A percentile compares a stretch with the other conserved stretches of the same genome.
Conservation (phyloP, 2,113 vertebrate species). For the Okapia johnstoni region DNA sequence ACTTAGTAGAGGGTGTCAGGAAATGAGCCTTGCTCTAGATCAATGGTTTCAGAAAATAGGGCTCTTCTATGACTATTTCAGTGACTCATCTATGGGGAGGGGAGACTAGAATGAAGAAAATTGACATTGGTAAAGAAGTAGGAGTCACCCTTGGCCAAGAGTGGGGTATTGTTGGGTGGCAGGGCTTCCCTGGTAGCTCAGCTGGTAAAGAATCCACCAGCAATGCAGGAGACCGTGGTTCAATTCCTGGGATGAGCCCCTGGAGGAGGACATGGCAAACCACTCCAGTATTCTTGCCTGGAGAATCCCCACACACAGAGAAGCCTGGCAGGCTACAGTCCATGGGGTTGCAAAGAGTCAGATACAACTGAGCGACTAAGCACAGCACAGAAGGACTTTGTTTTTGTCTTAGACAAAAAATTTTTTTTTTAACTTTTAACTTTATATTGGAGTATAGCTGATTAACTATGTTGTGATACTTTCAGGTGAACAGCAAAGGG, state of each 20-base stretch:
- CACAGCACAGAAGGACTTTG: neutral
- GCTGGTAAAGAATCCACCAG: neutral
- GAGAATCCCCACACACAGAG: neutral
- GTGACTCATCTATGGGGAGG: neutral
- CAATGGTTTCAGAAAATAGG: neutral
- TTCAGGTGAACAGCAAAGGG: neutral
- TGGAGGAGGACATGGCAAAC: neutral
- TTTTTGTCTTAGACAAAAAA: neutral
- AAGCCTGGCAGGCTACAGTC: neutral
- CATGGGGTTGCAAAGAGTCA: neutral
- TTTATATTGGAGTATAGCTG: neutral
- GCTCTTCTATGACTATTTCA: neutral
- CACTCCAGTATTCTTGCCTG: neutral
- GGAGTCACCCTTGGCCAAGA: neutral
- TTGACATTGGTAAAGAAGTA: neutral
- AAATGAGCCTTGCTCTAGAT: neutral
- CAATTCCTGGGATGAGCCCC: neutral
- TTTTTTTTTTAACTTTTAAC: neutral
- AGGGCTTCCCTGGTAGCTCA: neutral
- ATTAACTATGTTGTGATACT: neutral
- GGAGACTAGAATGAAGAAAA: neutral
- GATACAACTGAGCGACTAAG: neutral
- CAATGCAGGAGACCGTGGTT: neutral
- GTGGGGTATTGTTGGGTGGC: neutral
- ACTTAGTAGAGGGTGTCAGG: neutral